Base-by-base conservation (phyloP, 2,888 invertebrate species). In the Ormyrus rosae region DNA sequence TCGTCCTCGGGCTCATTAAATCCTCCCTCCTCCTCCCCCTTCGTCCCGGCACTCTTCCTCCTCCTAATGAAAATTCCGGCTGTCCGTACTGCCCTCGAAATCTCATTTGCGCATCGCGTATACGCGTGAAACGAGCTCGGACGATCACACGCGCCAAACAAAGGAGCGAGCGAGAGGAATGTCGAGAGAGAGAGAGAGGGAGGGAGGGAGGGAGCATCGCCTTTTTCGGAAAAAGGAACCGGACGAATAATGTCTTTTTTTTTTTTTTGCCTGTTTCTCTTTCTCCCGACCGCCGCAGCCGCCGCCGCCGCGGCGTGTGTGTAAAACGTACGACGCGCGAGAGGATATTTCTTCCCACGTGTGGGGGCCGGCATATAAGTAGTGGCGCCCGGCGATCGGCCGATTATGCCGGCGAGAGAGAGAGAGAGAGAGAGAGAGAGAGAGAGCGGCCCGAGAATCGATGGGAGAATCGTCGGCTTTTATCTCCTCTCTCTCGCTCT, bases 111-210 rank as follows among this genome's bases (percentile, higher is more conserved):
- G 11, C n/a, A 5, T 19, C 10, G 56, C 55, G n/a, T 64, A 19
- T 19, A 53, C 55, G 74, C 65, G 67, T 58, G 74, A 73, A 73
- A 65, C 64, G 56, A 65, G 46, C 48, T 19, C 19, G 19, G 19
- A 1, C 19, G 19, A 19, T 19, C 19, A 19, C 19, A 58, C 53
- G 75, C 75, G 75, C 68, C 61, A 53, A 75, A 75, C 68, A 75
- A 75, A 75, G 75, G 68, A 58, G 19, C 8, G 5, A 34, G 91
- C 91, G 91, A 90, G 91, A 92, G 92, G 92, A 91, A 91, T 89
- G 88, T 84, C 88, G 89, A 89, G 90, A 91, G 88, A 85, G 87
- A 82, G 85, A 84, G 85, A 63, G 70, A 55, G 56, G 19, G 55
- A 60, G 53, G 48, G 56, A 13, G 46, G 48, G 55, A 53, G 64